Evolutionary conservation across 2,797 vertebrate genomes (phyloP).

Genomic region (Tachyglossus aculeatus): DNA sequence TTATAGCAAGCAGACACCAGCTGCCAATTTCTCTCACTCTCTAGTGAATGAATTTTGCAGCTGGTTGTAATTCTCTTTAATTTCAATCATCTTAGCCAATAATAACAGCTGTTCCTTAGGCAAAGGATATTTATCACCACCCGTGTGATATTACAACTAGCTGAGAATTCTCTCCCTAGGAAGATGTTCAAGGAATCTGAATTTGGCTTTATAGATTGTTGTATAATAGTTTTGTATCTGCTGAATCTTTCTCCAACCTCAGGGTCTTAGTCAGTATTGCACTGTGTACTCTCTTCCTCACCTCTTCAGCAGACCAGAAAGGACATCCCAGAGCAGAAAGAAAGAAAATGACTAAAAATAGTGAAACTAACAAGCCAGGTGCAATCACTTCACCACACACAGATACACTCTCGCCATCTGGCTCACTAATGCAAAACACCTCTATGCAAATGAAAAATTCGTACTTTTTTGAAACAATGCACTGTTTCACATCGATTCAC

Average conservation of each 20-base stretch:
- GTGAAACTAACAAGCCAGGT: not conserved
- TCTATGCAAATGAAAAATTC: not conserved
- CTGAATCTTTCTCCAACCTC: conserved; percentile 19
- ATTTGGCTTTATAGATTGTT: conserved; percentile 57
- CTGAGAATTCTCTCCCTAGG: conserved; percentile 57
- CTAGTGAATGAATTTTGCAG: conserved; percentile 72
- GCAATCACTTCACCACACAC: not conserved
- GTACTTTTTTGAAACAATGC: not conserved
- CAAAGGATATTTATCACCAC: conserved; percentile 64
- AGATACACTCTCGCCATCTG: not conserved
- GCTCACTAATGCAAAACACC: not conserved
- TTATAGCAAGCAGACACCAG: conserved; percentile 72
- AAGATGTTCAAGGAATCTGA: conserved; percentile 52
- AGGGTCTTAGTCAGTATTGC: conserved; percentile 57
- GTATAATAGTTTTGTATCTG: not conserved
- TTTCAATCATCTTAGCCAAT: conserved; percentile 71
- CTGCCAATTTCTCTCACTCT: conserved; percentile 65
- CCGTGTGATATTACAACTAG: conserved; percentile 49
- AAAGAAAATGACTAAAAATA: not conserved
- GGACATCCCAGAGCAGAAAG: not conserved
- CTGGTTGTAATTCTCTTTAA: conserved; percentile 69
- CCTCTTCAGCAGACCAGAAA: conserved; percentile 31
- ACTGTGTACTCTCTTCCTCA: conserved; percentile 48
- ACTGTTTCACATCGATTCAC: too few species aligned
- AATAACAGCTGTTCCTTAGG: conserved; percentile 75